Conservation (phyloP, 2,113 vertebrate genomes). For the Eleginops maclovinus region DNA sequence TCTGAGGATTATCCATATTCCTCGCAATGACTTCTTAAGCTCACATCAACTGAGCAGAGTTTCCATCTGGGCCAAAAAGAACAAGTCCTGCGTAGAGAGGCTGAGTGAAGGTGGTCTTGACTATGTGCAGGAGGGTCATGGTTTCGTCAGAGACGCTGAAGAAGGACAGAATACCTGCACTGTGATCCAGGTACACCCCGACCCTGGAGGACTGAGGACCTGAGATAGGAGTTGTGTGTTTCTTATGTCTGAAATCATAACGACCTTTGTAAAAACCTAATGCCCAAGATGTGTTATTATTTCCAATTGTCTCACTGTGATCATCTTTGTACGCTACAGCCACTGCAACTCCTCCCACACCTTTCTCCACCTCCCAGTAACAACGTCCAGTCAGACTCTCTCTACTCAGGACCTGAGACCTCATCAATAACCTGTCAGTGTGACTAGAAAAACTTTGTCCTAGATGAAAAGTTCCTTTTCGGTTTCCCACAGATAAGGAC, state of each 20-base stretch:
- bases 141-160: background rate
- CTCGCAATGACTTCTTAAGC: background rate
- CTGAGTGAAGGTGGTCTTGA: too few species aligned
- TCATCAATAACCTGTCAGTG: conserved; percentile 21
- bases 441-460: background rate
- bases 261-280: background rate
- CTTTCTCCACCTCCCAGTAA: conserved; percentile 45
- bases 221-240: background rate
- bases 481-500: conserved; percentile 14
- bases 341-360: background rate
- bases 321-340: conserved; percentile 19
- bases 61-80: background rate
- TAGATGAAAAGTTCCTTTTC: conserved; percentile 3
- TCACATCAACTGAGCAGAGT: background rate
- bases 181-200: conserved; percentile 35
- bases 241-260: background rate
- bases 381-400: conserved; percentile 23
- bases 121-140: too few species aligned
- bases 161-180: conserved; percentile 6
- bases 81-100: background rate
- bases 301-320: conserved; percentile 16
- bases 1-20: background rate
- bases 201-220: background rate
- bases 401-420: conserved; percentile 43
- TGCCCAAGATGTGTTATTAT: conserved; percentile 14